Conservation (phyloP, 2,888 invertebrate species). For the Eupelmus urozonus region DNA sequence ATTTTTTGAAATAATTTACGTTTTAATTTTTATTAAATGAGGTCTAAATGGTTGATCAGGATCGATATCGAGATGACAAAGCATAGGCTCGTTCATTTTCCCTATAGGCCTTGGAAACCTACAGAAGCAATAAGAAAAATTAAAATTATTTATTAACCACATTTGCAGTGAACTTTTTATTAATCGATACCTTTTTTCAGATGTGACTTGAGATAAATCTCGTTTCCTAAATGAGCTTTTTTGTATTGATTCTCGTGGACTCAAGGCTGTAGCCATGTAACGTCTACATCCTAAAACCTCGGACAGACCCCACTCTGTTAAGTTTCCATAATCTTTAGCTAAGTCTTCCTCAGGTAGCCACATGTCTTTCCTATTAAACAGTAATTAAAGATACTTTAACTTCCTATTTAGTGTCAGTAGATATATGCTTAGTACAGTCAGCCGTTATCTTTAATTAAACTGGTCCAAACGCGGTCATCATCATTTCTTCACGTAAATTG, state of each 20-base stretch:
- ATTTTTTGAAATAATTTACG: not conserved
- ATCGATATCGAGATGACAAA: slow-evolving; percentile 57
- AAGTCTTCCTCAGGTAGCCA: slow-evolving; percentile 54
- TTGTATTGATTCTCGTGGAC: slow-evolving; percentile 17
- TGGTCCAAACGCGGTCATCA: too few relatives aligned
- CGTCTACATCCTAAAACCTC: not conserved
- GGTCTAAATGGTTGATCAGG: slow-evolving; percentile 46
- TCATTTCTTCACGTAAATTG: too few relatives aligned
- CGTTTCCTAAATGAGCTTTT: not conserved
- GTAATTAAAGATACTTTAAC: too few relatives aligned
- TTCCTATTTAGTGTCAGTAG: too few relatives aligned
- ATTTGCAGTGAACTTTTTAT: not conserved
- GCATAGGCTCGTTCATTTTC: slow-evolving; percentile 44
- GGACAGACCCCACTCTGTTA: slow-evolving; percentile 10
- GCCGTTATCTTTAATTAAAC: too few relatives aligned
- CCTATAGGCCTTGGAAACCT: slow-evolving; percentile 43
- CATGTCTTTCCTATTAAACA: slow-evolving; percentile 41
- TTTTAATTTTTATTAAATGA: slow-evolving; percentile 40
- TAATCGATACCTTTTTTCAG: slow-evolving; percentile 17
- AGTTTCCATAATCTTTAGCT: slow-evolving; percentile 40
- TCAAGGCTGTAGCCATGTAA: not conserved
- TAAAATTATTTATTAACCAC: not conserved
- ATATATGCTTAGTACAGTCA: too few relatives aligned
- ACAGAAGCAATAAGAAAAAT: slow-evolving; percentile 2
- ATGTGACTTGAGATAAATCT: not conserved